Base-by-base conservation (phyloP, 2,888 invertebrate species). In the Torymus texanus region DNA sequence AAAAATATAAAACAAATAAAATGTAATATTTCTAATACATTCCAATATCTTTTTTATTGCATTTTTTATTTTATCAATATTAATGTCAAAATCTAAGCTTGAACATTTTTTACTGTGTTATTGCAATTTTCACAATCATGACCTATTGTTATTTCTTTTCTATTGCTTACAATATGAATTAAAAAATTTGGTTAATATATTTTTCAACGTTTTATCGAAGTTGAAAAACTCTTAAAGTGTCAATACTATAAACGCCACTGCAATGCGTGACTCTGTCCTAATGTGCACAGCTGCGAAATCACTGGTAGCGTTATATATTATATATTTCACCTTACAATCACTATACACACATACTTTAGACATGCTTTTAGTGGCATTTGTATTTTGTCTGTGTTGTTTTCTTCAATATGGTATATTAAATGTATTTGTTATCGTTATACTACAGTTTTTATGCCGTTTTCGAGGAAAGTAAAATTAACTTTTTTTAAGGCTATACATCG, bases 331-430 rank as follows among this genome's bases (percentile, higher is more conserved):
- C 77, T 81, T 79, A 79, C 83, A 83, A 83, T 85, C 80, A 87
- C 87, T 87, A 85, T 83, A 76, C 83, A 87, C 85, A 86, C 84
- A 85, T 84, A 86, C 81, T 84, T 84, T 85, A 87, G 86, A 87
- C 87, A 86, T 86, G 89, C 88, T 89, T 89, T 87, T 89, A 89
- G 89, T 89, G 86, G 87, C 87, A 88, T 89, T 88, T 87, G 87
- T 88, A 86, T 85, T 84, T 88, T 87, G 88, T 88, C 85, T 86
- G 84, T 85, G 81, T 82, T 83, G 78, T 83, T 75, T 79, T 73
- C 16, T 76, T 63, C 55, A 66, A 73, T 68, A 76, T 74, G 18
- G 65, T 81, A 63, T 73, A 55, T 59, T 68, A 59, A 76, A 74
- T 65, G 68, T 80, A 80, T 80, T 68, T 72, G 29, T 76, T 68